Evolutionary conservation across 2,888 invertebrate species (phyloP), one percentile per base, ranked within the genome.

Genomic region (Diarsia mendica): DNA sequence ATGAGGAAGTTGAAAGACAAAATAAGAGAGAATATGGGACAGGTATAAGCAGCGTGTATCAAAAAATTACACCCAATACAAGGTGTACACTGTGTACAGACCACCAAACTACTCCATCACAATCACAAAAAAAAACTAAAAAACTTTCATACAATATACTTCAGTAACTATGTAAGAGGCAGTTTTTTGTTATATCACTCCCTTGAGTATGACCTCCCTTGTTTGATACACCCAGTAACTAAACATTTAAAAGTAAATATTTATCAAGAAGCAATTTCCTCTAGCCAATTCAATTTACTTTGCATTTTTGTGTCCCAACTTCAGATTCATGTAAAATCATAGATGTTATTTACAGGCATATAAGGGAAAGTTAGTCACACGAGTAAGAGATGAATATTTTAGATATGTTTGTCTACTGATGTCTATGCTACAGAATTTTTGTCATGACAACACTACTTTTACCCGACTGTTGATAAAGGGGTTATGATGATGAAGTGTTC

Each of bases 381-480:
- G 5, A 51, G 76, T 58, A 51, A 20, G 23, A 46, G 18, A 71
- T 68, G 66, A 48, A 63, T 18, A 28, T 49, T 71, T 77, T n/a
- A 67, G 60, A 70, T 44, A n/a, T 60, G 13, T 70, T 71, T 63
- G 20, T 23, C 33, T 76, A 72, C 33, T 60, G 49, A 60, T 39
- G 28, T 61, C 65, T 71, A 58, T 23, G 13, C 55, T 68, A 72
- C 53, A 68, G 0, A n/a, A 8, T 63, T 39, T 67, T 0, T 61
- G 23, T 51, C 11, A 79, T 23, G 53, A 67, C 20, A 53, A 33
- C 39, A 68, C 86, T 85, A 84, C 77, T 83, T 84, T 86, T 72
- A 80, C 84, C 77, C 77, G 75, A 86, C 84, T 80, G 60, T 58
- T 72, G 60, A 67, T 76, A 71, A 77, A 13, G 18, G 58, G 33